A percentile compares a stretch with the other conserved stretches of the same genome.
These are phyloP conservation scores for Macrophya annulata DNA, from an alignment of 2,888 invertebrate species.

Conservation along the genomic window DNA sequence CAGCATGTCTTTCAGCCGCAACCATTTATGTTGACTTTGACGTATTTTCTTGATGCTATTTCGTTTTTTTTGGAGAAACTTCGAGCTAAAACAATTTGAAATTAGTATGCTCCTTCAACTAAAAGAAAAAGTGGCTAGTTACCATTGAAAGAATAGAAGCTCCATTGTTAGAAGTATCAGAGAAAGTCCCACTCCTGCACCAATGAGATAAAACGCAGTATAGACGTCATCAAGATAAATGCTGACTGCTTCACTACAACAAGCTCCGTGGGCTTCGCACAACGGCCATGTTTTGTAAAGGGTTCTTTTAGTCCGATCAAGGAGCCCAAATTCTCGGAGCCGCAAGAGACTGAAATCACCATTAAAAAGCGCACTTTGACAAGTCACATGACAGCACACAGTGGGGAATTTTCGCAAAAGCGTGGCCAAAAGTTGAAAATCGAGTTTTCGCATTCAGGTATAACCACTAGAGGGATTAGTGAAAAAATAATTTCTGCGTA, in stretches of 20 bases:
- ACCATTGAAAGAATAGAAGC: conserved; percentile 34
- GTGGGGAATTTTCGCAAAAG: no score
- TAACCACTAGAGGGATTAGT: no score
- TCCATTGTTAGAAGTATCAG: conserved; percentile 13
- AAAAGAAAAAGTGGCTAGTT: not conserved
- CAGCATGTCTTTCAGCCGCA: not conserved
- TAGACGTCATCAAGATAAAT: conserved; percentile 27
- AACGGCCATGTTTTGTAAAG: conserved; percentile 32
- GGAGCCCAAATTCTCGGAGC: conserved; percentile 11
- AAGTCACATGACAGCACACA: not conserved
- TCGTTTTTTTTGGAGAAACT: not conserved
- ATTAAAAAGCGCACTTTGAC: not conserved
- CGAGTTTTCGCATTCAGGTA: no score
- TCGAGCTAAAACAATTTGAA: not conserved
- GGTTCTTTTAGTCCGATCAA: conserved; percentile 17
- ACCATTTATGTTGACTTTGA: conserved; percentile 7
- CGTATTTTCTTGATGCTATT: not conserved
- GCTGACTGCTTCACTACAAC: conserved; percentile 16
- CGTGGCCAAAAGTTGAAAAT: no score
- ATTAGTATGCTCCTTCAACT: not conserved
- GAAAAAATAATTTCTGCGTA: no score
- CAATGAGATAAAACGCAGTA: conserved; percentile 27
- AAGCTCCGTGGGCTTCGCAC: conserved; percentile 27
- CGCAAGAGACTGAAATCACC: conserved; percentile 30
- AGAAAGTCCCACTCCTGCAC: conserved; percentile 15